phyloP scores from a whole-genome alignment of 2,797 vertebrate genomes.

The Platalea minor region DNA sequence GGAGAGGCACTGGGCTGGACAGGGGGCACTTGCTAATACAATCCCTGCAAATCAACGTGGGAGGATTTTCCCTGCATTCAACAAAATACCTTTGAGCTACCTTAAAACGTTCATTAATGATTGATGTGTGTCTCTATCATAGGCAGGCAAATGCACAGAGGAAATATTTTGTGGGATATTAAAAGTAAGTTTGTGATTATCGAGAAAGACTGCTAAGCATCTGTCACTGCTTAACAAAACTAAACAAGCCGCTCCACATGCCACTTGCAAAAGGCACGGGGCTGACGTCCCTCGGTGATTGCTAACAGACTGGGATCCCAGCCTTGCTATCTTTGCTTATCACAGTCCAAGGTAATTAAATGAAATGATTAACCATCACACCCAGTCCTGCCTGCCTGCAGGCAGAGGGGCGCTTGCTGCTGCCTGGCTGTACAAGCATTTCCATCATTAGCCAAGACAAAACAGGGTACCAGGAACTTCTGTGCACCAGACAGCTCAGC shows the following conservation, averaged over 20 bases:
- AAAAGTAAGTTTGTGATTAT: conserved; percentile 10
- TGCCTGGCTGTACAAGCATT: not conserved
- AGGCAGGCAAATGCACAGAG: not conserved
- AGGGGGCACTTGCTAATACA: not conserved
- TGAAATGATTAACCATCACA: conserved; percentile 22
- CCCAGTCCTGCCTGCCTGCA: not conserved
- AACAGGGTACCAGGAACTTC: not conserved
- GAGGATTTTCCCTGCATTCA: not conserved
- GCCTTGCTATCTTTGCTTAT: conserved; percentile 8
- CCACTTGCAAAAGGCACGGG: not conserved
- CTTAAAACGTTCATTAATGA: conserved; percentile 6
- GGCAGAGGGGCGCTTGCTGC: not conserved
- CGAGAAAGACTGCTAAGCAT: not conserved
- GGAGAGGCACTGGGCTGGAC: not conserved
- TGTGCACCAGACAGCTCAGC: not conserved
- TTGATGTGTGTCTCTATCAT: not conserved
- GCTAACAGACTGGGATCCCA: not conserved
- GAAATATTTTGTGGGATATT: conserved; percentile 21
- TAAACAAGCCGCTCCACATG: not conserved
- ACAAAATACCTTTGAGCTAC: not conserved
- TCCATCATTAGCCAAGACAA: not conserved
- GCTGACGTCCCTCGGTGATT: not conserved
- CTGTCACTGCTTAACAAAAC: conserved; percentile 16
- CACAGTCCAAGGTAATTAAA: conserved; percentile 23
- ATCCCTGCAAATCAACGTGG: not conserved